phyloP scores from a whole-genome alignment of 2,888 invertebrate species.

The Xestia ashworthii region DNA sequence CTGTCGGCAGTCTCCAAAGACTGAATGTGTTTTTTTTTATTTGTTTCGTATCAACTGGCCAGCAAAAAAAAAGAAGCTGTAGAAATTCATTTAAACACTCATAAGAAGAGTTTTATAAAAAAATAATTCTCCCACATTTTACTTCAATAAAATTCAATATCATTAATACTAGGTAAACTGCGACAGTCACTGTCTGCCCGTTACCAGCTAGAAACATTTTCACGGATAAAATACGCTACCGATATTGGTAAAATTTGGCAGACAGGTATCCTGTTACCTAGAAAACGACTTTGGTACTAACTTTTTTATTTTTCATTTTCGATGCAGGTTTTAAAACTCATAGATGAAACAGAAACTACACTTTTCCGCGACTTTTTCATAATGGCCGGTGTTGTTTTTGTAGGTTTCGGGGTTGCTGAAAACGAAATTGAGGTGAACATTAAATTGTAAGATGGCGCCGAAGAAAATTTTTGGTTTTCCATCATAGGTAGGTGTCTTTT shows the following conservation, averaged over 20 bases:
- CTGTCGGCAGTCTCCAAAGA: no score
- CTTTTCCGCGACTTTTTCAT: no score
- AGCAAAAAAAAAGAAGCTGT: background rate
- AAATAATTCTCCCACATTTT: background rate
- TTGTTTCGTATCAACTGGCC: no score
- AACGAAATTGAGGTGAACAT: no score
- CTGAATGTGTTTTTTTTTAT: no score
- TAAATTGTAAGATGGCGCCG: no score
- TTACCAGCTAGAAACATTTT: constrained; percentile 31
- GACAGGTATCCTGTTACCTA: constrained; percentile 7
- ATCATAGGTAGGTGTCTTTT: no score
- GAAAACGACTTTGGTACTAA: constrained; percentile 7
- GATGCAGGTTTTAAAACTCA: background rate
- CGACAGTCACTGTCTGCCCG: constrained; percentile 2
- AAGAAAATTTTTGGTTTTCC: no score
- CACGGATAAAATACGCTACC: constrained; percentile 36
- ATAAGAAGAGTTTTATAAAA: background rate
- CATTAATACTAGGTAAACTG: background rate
- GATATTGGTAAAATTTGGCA: constrained; percentile 46
- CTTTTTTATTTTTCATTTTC: constrained; percentile 9
- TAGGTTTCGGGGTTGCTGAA: no score
- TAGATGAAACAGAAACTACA: background rate
- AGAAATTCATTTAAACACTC: background rate
- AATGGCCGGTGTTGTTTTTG: no score
- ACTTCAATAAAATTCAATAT: constrained; percentile 31